Evolutionary conservation across 2,113 vertebrate genomes (phyloP).

Genomic region (Scytalopus superciliaris): DNA sequence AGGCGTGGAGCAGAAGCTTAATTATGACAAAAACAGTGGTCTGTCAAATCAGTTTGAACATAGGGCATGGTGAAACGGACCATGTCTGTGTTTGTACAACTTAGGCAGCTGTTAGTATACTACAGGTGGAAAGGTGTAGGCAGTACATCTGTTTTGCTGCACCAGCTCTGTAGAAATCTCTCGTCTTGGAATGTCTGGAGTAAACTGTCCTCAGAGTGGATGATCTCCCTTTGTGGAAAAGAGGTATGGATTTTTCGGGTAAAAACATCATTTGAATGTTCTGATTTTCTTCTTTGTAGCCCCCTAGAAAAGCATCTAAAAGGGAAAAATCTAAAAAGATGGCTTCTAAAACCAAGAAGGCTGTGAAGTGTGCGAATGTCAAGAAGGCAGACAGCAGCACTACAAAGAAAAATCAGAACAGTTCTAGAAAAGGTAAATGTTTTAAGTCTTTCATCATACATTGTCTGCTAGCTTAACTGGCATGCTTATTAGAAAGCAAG

Average conservation of each 20-base stretch:
- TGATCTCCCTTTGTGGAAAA: neutral
- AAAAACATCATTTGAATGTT: neutral
- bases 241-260: neutral
- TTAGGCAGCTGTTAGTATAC: neutral
- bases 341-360: conserved; percentile 76
- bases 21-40: too few species aligned
- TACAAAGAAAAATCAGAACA: conserved; percentile 83
- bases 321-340: conserved; percentile 75
- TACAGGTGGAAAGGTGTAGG: neutral
- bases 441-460: neutral
- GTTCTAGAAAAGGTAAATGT: conserved; percentile 81
- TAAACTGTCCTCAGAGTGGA: neutral
- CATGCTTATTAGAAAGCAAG: neutral
- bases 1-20: neutral
- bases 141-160: neutral
- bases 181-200: neutral
- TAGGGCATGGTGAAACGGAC: neutral
- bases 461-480: neutral
- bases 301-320: conserved; percentile 83
- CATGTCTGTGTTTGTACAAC: neutral
- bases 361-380: conserved; percentile 82
- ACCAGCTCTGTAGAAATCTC: neutral
- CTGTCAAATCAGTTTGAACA: neutral
- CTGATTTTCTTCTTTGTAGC: conserved; percentile 65
- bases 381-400: conserved; percentile 98